Percentiles rank a stretch among this genome's conserved stretches.
phyloP scores from a whole-genome alignment of 2,113 vertebrate genomes.

The Callocephalon fimbriatum region DNA sequence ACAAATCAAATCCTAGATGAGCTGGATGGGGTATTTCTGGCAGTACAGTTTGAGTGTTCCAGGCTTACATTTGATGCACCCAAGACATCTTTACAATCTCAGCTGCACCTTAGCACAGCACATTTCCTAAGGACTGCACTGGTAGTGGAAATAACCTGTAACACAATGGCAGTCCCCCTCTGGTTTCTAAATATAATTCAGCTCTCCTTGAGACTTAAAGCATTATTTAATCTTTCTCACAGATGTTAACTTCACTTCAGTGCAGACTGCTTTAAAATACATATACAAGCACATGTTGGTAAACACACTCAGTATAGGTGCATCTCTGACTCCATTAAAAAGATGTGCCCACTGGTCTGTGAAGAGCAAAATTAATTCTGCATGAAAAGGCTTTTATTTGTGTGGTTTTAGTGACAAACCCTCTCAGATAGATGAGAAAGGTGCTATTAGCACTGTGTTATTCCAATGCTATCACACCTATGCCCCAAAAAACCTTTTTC shows the following conservation, averaged over 20 bases:
- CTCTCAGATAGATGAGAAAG: background rate
- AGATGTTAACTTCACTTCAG: background rate
- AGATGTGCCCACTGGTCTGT: background rate
- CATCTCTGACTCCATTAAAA: background rate
- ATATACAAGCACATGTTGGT: background rate
- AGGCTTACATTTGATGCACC: background rate
- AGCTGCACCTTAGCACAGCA: background rate
- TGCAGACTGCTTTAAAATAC: background rate
- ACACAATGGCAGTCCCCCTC: background rate
- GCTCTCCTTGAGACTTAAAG: background rate
- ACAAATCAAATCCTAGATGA: background rate
- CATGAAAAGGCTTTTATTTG: background rate
- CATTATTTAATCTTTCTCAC: background rate
- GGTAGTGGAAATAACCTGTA: background rate
- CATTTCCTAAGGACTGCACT: background rate
- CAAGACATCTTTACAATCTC: background rate
- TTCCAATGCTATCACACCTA: background rate
- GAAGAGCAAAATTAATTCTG: slow-evolving; percentile 37
- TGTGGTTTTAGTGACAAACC: background rate
- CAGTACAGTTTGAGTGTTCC: background rate
- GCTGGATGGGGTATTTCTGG: background rate
- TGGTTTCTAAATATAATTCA: background rate
- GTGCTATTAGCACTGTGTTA: background rate
- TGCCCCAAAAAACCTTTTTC: background rate
- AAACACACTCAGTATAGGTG: background rate